Evolutionary conservation across 2,797 vertebrate genomes (phyloP).

Genomic region (Pampus argenteus): DNA sequence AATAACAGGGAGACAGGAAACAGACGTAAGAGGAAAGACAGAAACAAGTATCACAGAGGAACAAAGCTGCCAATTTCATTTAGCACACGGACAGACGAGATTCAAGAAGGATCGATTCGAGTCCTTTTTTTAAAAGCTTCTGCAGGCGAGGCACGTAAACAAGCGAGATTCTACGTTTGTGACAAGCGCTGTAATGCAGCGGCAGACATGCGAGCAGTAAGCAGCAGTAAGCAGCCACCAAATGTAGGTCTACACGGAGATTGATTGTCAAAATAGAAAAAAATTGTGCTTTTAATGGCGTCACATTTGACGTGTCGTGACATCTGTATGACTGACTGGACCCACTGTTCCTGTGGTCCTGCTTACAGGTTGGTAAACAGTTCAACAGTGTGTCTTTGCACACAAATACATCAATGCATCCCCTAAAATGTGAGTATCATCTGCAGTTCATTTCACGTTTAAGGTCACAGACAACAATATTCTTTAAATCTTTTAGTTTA

Average conservation of each 20-base stretch:
- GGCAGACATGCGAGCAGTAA: slow-evolving; percentile 42
- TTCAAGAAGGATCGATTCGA: slow-evolving; percentile 26
- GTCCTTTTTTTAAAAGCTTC: slow-evolving; percentile 33
- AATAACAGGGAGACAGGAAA: neutral
- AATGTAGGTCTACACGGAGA: slow-evolving; percentile 22
- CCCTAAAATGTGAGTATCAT: neutral
- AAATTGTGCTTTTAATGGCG: neutral
- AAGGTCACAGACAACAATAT: neutral
- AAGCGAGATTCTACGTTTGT: neutral
- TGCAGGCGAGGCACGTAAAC: slow-evolving; percentile 22
- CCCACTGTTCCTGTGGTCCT: neutral
- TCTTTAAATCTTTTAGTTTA: neutral
- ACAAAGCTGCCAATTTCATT: slow-evolving; percentile 30
- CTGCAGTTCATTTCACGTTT: neutral
- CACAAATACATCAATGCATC: neutral
- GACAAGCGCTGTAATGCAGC: slow-evolving; percentile 7
- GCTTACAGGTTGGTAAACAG: slow-evolving; percentile 5
- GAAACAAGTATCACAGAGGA: slow-evolving; percentile 8
- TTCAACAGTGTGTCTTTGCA: neutral
- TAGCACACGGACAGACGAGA: slow-evolving; percentile 11
- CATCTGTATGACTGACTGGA: neutral
- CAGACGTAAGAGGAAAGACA: neutral
- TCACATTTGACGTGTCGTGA: neutral
- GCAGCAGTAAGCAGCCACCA: neutral
- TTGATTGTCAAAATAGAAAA: slow-evolving; percentile 21